Base-by-base conservation (phyloP, 2,888 invertebrate species). In the Aromia moschata region DNA sequence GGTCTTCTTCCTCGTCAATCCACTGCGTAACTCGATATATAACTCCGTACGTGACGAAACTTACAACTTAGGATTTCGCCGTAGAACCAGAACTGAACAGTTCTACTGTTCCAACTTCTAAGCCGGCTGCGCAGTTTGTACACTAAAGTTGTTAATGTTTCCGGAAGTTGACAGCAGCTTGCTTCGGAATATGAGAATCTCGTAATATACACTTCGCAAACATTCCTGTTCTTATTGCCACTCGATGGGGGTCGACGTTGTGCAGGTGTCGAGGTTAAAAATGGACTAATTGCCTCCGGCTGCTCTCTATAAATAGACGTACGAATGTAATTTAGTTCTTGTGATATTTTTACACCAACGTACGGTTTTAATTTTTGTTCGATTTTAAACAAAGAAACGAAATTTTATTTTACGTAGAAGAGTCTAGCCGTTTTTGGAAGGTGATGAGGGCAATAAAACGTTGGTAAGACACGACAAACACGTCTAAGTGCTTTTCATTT, bases 21-120 rank as follows among this genome's bases (percentile, higher is more conserved):
- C 70, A 72, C 67, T 69, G 62, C 68, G 74, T 74, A 77, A 77
- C 74, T 75, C 74, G 75, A 76, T 77, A 76, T n/a, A n/a, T 76
- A 76, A 74, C 70, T 72, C 68, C 64, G 69, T 70, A 77, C 77
- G 77, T 78, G 78, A 77, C 70, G 72, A 74, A 77, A 76, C 74
- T 77, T 69, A 62, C 60, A 71, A 73, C 63, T 69, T 41, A 43
- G 47, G 52, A 58, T 61, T 49, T 58, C 53, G 51, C 47, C 30
- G 56, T 44, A 60, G 43, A 60, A 53, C 51, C 47, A 41, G 38
- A 53, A 40, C 40, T 38, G 45, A 52, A 55, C 44, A 49, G 55
- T 58, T 46, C 52, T 56, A 58, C 62, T 56, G 56, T 56, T 53
- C 56, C 30, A 59, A 62, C 59, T 62, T 59, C n/a, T 60, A 47